phyloP scores from a whole-genome alignment of 1,140 invertebrate genomes.

The Hyles euphorbiae region DNA sequence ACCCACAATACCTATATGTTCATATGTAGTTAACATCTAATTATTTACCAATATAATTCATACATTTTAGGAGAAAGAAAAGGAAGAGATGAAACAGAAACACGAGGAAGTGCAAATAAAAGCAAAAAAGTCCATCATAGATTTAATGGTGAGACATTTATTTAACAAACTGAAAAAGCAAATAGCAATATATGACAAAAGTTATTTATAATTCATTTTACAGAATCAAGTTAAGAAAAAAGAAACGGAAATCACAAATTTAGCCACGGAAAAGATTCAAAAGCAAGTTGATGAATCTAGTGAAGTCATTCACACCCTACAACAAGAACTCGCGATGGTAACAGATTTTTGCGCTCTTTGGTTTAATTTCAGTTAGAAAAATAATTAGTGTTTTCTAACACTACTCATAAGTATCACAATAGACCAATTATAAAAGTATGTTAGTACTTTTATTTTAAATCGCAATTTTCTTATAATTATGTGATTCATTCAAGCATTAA shows the following conservation, averaged over 20 bases:
- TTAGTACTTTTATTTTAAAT: too few relatives aligned
- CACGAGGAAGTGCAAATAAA: constrained; percentile 48
- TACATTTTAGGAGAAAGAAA: constrained; percentile 63
- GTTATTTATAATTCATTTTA: background rate
- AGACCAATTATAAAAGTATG: too few relatives aligned
- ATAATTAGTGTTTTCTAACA: background rate
- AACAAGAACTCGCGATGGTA: constrained; percentile 57
- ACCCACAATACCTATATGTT: too few relatives aligned
- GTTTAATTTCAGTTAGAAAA: background rate
- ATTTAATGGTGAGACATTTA: constrained; percentile 37
- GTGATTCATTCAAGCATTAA: too few relatives aligned
- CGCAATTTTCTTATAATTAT: too few relatives aligned
- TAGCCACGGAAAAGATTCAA: constrained; percentile 55
- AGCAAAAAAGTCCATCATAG: constrained; percentile 42
- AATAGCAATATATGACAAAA: too few relatives aligned
- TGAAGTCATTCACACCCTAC: constrained; percentile 51
- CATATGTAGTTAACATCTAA: too few relatives aligned
- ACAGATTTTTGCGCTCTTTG: background rate
- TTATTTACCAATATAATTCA: background rate
- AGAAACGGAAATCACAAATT: constrained; percentile 48
- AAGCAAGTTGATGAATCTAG: constrained; percentile 53
- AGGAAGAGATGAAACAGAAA: constrained; percentile 66
- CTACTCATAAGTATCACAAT: too few relatives aligned
- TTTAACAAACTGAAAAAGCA: too few relatives aligned
- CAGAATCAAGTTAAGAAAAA: constrained; percentile 41